Conservation (phyloP, 2,888 invertebrate species). For the Parochlus steinenii region DNA sequence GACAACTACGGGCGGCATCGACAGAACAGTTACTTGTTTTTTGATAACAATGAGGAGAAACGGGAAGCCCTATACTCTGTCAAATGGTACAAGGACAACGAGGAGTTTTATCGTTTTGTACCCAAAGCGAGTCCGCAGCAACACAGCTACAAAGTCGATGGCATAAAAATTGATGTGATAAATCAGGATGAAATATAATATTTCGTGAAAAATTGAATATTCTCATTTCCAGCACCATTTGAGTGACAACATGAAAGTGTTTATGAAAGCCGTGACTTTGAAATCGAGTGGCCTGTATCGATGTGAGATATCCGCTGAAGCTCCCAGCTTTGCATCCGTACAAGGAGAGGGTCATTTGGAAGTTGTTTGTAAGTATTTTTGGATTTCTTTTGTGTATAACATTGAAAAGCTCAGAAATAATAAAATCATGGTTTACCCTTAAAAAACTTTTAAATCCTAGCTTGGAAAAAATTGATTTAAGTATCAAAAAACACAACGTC, state of each 20-base stretch:
- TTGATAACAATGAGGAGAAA: constrained; percentile 5
- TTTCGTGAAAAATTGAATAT: background rate
- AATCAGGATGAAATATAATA: no score
- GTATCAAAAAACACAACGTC: no score
- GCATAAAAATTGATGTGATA: constrained; percentile 46
- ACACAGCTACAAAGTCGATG: constrained; percentile 49
- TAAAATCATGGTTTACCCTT: no score
- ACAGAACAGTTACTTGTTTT: constrained; percentile 10
- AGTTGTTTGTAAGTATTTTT: constrained; percentile 52
- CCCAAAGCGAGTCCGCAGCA: constrained; percentile 54
- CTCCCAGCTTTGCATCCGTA: constrained; percentile 58
- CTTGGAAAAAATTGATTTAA: no score
- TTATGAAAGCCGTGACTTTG: constrained; percentile 46
- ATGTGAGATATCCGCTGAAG: constrained; percentile 65
- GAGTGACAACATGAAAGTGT: constrained; percentile 50
- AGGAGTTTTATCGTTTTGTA: constrained; percentile 66
- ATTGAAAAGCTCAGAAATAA: no score
- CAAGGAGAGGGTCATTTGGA: constrained; percentile 62
- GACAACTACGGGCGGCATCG: constrained; percentile 5
- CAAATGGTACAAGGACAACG: constrained; percentile 43
- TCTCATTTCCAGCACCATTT: constrained; percentile 38
- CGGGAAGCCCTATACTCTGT: constrained; percentile 8
- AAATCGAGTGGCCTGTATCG: constrained; percentile 55
- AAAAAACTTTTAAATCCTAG: no score
- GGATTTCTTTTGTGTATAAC: no score